Evolutionary conservation across 2,113 vertebrate species (phyloP).

Genomic region (Gallinago undulata): DNA sequence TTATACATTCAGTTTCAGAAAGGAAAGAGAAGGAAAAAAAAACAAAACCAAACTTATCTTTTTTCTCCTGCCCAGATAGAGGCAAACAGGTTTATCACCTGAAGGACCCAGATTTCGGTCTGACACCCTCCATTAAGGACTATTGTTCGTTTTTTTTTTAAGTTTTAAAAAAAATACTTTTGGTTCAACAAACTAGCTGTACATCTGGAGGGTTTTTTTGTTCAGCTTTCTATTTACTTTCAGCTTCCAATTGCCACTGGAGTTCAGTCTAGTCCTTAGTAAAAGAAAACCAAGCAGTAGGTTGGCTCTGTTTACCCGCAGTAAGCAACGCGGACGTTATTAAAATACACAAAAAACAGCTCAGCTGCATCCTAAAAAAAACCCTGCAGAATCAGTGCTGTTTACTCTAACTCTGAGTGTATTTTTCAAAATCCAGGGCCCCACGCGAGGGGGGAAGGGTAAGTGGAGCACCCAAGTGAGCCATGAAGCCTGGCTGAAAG

Average conservation of each 20-base stretch:
- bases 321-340: background rate
- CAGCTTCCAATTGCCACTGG: background rate
- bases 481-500: background rate
- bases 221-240: background rate
- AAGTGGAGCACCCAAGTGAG: background rate
- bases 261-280: background rate
- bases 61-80: background rate
- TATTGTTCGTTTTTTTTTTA: background rate
- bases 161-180: background rate
- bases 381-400: background rate
- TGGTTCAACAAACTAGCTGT: background rate
- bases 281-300: background rate
- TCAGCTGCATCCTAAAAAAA: background rate
- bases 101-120: background rate
- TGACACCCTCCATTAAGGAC: background rate
- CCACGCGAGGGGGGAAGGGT: accelerated
- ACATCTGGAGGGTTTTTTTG: background rate
- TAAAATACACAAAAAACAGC: background rate
- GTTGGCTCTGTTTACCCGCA: background rate
- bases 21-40: background rate
- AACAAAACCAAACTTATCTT: no score
- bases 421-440: background rate
- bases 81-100: background rate
- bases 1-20: background rate
- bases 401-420: background rate